A percentile compares a stretch with the other conserved stretches of the same genome.
phyloP scores from a whole-genome alignment of 37 sponge, comb jelly and placozoan genomes.

The Cladorhizidae sp. region DNA sequence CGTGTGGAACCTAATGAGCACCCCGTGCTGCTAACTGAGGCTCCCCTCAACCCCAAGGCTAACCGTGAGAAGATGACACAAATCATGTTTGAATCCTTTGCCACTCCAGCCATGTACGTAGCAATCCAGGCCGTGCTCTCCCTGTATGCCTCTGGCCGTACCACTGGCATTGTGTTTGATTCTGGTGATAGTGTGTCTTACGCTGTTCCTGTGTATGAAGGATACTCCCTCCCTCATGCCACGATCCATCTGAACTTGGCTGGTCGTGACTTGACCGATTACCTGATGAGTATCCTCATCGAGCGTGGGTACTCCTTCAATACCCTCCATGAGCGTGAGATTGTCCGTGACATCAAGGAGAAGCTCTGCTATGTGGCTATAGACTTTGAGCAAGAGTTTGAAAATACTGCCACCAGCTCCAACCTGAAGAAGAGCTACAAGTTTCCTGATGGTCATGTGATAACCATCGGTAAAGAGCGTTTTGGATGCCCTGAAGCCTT shows the following conservation, averaged over 20 bases:
- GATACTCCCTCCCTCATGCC: slow-evolving; percentile 98
- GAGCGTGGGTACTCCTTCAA: slow-evolving; percentile 96
- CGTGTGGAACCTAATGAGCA: slow-evolving; percentile 99
- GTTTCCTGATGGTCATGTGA: slow-evolving; percentile 99
- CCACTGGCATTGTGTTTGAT: slow-evolving; percentile 99
- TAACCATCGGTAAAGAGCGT: slow-evolving; percentile 99
- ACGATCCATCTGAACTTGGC: slow-evolving; percentile 97
- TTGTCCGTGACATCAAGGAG: slow-evolving; percentile 98
- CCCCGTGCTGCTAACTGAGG: slow-evolving; percentile 99
- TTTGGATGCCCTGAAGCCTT: slow-evolving; percentile 90
- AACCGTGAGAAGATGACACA: slow-evolving; percentile 99
- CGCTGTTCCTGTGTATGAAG: slow-evolving; percentile 99
- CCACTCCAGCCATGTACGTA: slow-evolving; percentile 99
- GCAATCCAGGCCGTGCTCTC: slow-evolving; percentile 99
- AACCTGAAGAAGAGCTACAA: slow-evolving; percentile 97
- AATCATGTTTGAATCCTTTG: slow-evolving; percentile 99
- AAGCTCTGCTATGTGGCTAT: slow-evolving; percentile 98
- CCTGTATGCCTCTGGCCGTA: slow-evolving; percentile 99
- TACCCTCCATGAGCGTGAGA: slow-evolving; percentile 91
- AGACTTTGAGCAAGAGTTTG: slow-evolving; percentile 99
- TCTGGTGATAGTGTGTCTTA: slow-evolving; percentile 99
- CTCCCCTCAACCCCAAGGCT: slow-evolving; percentile 99
- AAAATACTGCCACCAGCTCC: slow-evolving; percentile 92
- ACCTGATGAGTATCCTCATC: slow-evolving; percentile 99
- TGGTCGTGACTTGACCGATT: slow-evolving; percentile 98